Evolutionary conservation across 2,113 vertebrate genomes (phyloP), one percentile per base, ranked within the genome.

Genomic region (Gambusia affinis): DNA sequence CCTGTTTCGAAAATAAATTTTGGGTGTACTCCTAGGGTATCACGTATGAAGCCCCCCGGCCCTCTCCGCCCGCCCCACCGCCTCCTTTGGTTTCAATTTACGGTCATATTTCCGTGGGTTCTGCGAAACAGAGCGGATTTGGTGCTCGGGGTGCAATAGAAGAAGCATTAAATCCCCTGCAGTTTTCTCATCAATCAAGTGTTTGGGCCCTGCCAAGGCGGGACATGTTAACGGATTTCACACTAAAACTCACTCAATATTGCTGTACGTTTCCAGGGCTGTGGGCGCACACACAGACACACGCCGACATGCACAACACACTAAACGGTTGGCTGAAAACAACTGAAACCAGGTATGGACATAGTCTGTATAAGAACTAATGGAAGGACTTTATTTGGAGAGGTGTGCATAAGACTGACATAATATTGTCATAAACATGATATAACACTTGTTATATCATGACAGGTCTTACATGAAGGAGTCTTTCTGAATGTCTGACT

Each of bases 101-200:
- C 4, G 66, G 19, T 72, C 76, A 76, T 85, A 81, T 73, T 87
- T 80, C 72, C 54, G 60, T 44, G 29, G 47, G 51, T 69, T 66
- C 72, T 77, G 79, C 85, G 73, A 75, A 54, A 2, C 3, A 28
- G 57, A 57, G 47, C 51, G 4, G 47, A 66, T 76, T 35, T 67
- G 54, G 67, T n/a, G 15, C 51, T 89, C 60, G 10, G 29, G 60
- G 72, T 29, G 37, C 47, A 44, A 63, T 63, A 79, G 79, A 80
- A 37, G 79, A 83, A 62, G 67, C 76, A 82, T 82, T 91, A 73
- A 81, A 87, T 88, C 77, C 67, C 83, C 64, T 19, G 51, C 72
- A 35, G 72, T 79, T 86, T 81, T 70, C 65, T 89, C 78, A 89
- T 90, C 87, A 89, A 82, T 87, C 89, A 87, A 82, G 70, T 84